Evolutionary conservation across 1,140 invertebrate genomes (phyloP), one percentile per base, ranked within the genome.

Genomic region (Anthonomus grandis): DNA sequence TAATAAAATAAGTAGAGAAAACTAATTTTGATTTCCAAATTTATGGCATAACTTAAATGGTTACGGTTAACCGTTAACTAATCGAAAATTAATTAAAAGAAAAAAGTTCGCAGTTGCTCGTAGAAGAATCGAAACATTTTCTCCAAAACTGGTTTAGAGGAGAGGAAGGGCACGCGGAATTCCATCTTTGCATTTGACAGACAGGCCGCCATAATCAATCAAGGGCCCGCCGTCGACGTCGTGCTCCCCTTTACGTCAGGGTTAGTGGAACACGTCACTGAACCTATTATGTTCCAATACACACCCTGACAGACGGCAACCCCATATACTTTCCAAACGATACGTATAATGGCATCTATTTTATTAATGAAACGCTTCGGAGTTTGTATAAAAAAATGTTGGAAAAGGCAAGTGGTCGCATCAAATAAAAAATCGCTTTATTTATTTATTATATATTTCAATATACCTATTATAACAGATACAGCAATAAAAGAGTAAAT

Each of bases 141-240:
- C 23, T 36, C 21, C 31, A 13, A 53, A 10, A 17, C 12, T 13
- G 17, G 22, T 47, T 24, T 15, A 23, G 15, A n/a, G n/a, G n/a
- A n/a, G n/a, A n/a, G n/a, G n/a, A 57, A 10, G 12, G 21, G 38
- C 12, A 10, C 47, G n/a, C 38, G 39, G 36, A 57, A 57, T 57
- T 72, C 72, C 70, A 69, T 71, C 72, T 71, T 73, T 74, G 72
- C 65, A 69, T 72, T 74, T 74, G 72, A 74, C 72, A 72, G 70
- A 66, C 63, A 64, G 70, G 64, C 65, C 68, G 69, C 47, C 64
- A 65, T 69, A 68, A 74, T 72, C 70, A 68, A 71, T 71, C 72
- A 70, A 25, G 57, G 67, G 69, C 66, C 66, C 65, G n/a, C n/a
- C n/a, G n/a, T n/a, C n/a, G n/a, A n/a, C 63, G 67, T 67, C 67